Evolutionary conservation across 1,140 invertebrate genomes (phyloP).

Genomic region (Tetramorium simillimum): DNA sequence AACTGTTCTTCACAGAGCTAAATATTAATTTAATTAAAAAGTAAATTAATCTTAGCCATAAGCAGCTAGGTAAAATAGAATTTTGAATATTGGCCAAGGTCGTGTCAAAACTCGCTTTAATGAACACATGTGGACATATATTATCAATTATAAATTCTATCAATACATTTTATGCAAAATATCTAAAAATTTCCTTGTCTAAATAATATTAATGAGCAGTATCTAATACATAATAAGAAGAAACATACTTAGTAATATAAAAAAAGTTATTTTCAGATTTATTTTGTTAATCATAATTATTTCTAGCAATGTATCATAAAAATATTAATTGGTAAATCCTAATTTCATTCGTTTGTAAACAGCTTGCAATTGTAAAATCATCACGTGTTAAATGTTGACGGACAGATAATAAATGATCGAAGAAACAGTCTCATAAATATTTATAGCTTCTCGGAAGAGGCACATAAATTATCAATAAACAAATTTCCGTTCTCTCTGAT

Average conservation of each 20-base stretch:
- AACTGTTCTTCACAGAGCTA: not conserved
- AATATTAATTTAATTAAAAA: not conserved
- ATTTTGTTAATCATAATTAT: not conserved
- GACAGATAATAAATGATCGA: not conserved
- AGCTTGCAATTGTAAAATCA: not conserved
- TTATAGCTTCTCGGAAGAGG: not conserved
- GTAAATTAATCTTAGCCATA: not conserved
- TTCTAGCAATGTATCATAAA: not conserved
- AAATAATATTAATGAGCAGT: not conserved
- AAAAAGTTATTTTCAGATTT: not conserved
- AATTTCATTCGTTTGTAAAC: not conserved
- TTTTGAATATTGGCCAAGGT: slow-evolving; percentile 25
- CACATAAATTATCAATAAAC: slow-evolving; percentile 32
- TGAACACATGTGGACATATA: not conserved
- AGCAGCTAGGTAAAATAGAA: not conserved
- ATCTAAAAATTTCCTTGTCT: not conserved
- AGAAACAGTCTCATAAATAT: slow-evolving; percentile 23
- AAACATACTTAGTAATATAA: not conserved
- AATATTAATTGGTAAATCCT: not conserved
- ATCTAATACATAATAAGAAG: not conserved
- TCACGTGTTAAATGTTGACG: not conserved
- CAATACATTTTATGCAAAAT: not conserved
- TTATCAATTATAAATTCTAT: slow-evolving; percentile 20
- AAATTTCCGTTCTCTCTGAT: slow-evolving; percentile 12
- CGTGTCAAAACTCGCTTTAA: not conserved